A percentile compares a stretch with the other conserved stretches of the same genome.
These are phyloP conservation scores for Nephotettix cincticeps DNA, from an alignment of 1,140 invertebrate species.

Conservation along the genomic window DNA sequence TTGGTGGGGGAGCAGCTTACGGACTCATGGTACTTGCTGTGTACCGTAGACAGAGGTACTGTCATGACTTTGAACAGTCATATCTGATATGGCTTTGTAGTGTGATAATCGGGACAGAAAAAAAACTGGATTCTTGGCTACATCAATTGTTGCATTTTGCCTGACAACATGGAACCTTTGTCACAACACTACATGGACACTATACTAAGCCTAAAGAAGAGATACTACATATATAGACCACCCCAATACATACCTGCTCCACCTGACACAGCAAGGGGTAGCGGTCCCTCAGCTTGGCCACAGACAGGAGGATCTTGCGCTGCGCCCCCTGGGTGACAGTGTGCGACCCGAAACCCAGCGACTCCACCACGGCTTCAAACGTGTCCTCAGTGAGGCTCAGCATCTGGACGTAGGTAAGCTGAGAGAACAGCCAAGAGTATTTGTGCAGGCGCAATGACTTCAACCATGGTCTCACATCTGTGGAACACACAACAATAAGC, in stretches of 20 bases:
- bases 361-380: constrained; percentile 54
- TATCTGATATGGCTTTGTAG: no score
- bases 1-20: no score
- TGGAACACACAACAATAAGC: constrained; percentile 35
- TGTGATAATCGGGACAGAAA: no score
- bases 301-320: constrained; percentile 88
- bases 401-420: constrained; percentile 93
- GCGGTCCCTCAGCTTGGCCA: constrained; percentile 83
- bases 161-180: no score
- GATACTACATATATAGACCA: no score
- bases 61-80: no score
- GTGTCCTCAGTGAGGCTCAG: constrained; percentile 81
- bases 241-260: constrained; percentile 66
- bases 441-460: constrained; percentile 94
- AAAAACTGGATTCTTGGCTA: no score
- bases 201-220: no score
- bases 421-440: constrained; percentile 81
- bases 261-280: constrained; percentile 62
- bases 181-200: no score
- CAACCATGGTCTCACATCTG: constrained; percentile 80
- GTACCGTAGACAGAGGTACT: no score
- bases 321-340: constrained; percentile 95
- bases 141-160: no score
- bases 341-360: constrained; percentile 52
- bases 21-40: no score